phyloP scores from a whole-genome alignment of 1,140 invertebrate species.

The Matsumurasca onukii region DNA sequence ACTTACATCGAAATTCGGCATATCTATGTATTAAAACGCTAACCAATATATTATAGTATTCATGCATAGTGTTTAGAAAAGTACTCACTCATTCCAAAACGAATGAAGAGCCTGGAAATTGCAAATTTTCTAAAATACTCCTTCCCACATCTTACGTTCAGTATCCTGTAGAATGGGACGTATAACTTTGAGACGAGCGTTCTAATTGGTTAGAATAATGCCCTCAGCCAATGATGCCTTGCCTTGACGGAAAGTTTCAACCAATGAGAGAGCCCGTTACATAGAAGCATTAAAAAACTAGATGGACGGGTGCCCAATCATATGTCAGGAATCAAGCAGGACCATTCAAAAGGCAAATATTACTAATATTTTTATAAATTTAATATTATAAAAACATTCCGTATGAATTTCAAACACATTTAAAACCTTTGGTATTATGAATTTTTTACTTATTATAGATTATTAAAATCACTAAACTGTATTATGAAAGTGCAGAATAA shows the following conservation, averaged over 20 bases:
- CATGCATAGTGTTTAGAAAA: conserved; percentile 36
- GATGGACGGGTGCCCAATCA: conserved; percentile 36
- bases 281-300: conserved; percentile 52
- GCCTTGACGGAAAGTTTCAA: conserved; percentile 51
- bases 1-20: neutral
- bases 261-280: conserved; percentile 64
- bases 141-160: conserved; percentile 45
- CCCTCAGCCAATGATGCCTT: conserved; percentile 43
- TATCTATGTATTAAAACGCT: conserved; percentile 14
- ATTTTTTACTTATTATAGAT: too few species aligned
- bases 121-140: conserved; percentile 46
- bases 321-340: conserved; percentile 14
- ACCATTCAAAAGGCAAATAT: conserved; percentile 31
- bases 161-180: conserved; percentile 46
- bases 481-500: too few species aligned
- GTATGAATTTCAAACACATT: too few species aligned
- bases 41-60: conserved; percentile 18
- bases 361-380: conserved; percentile 29
- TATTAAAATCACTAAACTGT: too few species aligned
- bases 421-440: too few species aligned
- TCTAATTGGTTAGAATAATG: conserved; percentile 54
- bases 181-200: conserved; percentile 44
- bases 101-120: conserved; percentile 41
- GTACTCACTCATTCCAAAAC: conserved; percentile 42
- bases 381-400: too few species aligned